Percentiles rank a stretch among this genome's conserved stretches.
phyloP scores from a whole-genome alignment of 2,797 vertebrate species.

The Poeciliopsis presidionis region DNA sequence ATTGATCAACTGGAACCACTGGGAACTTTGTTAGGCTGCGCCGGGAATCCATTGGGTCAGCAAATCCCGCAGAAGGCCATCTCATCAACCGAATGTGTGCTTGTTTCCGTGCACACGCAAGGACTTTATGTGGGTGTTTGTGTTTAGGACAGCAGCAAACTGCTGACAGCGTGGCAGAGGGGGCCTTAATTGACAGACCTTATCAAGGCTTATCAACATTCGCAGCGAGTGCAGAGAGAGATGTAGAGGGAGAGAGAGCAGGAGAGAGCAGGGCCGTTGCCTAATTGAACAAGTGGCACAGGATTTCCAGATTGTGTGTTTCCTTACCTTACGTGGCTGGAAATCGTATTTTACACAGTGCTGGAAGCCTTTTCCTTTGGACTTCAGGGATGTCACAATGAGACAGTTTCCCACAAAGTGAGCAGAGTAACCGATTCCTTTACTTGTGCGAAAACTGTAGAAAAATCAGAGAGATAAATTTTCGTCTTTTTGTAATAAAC shows the following conservation, averaged over 20 bases:
- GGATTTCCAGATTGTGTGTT: slow-evolving; percentile 7
- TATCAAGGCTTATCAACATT: slow-evolving; percentile 66
- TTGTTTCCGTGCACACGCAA: slow-evolving; percentile 22
- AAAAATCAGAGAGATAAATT: slow-evolving; percentile 17
- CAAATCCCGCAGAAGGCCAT: slow-evolving; percentile 61
- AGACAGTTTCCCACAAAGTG: slow-evolving; percentile 99
- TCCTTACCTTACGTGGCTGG: slow-evolving; percentile 94
- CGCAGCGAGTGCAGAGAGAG: slow-evolving; percentile 22
- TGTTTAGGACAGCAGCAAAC: slow-evolving; percentile 39
- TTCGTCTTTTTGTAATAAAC: background rate
- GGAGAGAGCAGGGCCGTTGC: slow-evolving; percentile 10
- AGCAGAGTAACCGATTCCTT: slow-evolving; percentile 98
- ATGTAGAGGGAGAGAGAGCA: slow-evolving; percentile 8
- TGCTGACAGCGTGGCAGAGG: slow-evolving; percentile 58
- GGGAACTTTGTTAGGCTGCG: slow-evolving; percentile 66
- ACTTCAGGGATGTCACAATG: slow-evolving; percentile 97
- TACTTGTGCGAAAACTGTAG: slow-evolving; percentile 95
- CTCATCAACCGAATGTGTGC: slow-evolving; percentile 58
- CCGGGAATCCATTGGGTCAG: slow-evolving; percentile 65
- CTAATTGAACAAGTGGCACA: slow-evolving; percentile 41
- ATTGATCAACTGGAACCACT: slow-evolving; percentile 71
- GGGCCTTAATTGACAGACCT: slow-evolving; percentile 70
- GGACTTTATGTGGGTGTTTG: slow-evolving; percentile 16
- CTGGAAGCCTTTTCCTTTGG: slow-evolving; percentile 99
- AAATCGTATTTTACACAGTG: slow-evolving; percentile 99